Evolutionary conservation across 1,140 invertebrate genomes (phyloP), one percentile per base, ranked within the genome.

Genomic region (Papilio glaucus): DNA sequence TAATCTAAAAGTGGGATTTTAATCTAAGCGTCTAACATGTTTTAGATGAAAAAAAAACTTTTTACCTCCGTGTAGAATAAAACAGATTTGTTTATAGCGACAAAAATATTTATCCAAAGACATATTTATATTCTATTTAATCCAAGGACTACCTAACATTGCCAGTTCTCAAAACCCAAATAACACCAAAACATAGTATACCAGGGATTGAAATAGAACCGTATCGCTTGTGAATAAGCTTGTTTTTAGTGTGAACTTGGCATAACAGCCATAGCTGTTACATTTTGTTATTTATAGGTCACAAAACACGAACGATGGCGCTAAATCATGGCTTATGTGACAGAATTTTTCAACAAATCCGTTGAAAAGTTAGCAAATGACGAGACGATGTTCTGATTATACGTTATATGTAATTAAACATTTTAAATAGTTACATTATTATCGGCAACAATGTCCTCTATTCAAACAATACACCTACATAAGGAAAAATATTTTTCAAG

Each of bases 271-370:
- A 49, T 15, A 49, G 45, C 45, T 49, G 45, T 4, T 21, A 49
- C 45, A 49, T 24, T 49, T 49, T 49, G 15, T 21, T 49, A 49
- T 49, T 49, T 49, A 57, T 65, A 39, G 21, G 15, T 39, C 10
- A 65, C 7, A 39, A 42, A 29, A 45, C 0, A 45, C 41, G 24
- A 18, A 24, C n/a, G 41, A 45, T 39, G 41, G 21, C 21, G 12
- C 12, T 45, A 68, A 49, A 68, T 68, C 41, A 45, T 45, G 38
- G 21, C 24, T 41, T 41, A 29, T 41, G 63, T 10, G 65, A 68
- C 63, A 67, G 12, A 67, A 42, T 42, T 68, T 53, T 45, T 68
- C 41, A n/a, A 26, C 39, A 24, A 68, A 49, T 9, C 39, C 10
- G 18, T 24, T 57, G 21, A 57, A 26, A 24, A 24, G 38, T 65